Evolutionary conservation across 2,888 invertebrate species (phyloP).

Genomic region (Nephrotoma guestfalica): DNA sequence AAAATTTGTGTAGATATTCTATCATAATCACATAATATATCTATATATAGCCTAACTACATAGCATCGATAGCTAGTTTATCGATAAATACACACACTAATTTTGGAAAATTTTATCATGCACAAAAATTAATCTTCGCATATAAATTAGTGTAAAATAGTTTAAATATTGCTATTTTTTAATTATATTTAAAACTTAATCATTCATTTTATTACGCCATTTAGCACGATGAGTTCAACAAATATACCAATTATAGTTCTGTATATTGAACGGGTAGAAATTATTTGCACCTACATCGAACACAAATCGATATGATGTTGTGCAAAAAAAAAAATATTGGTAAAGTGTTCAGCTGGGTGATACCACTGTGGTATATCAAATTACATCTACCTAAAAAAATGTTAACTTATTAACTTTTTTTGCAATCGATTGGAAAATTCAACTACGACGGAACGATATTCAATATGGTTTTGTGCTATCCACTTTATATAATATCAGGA

Average conservation of each 20-base stretch:
- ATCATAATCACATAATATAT: not conserved
- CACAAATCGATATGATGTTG: too few relatives aligned
- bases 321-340: too few relatives aligned
- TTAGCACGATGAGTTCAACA: too few relatives aligned
- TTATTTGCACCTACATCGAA: too few relatives aligned
- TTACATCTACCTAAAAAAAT: too few relatives aligned
- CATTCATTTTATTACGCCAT: not conserved
- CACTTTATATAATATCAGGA: not conserved
- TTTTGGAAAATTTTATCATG: not conserved
- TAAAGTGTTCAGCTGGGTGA: too few relatives aligned
- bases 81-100: not conserved
- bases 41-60: not conserved
- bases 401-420: not conserved
- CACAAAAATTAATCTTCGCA: not conserved
- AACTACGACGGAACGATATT: not conserved
- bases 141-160: not conserved
- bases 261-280: too few relatives aligned
- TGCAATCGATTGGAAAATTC: not conserved
- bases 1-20: not conserved
- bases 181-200: not conserved
- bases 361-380: too few relatives aligned
- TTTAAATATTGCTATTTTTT: not conserved
- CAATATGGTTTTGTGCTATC: not conserved
- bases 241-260: too few relatives aligned
- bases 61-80: not conserved